Conservation (phyloP, 2,797 vertebrate species). For the Cynopterus sphinx region DNA sequence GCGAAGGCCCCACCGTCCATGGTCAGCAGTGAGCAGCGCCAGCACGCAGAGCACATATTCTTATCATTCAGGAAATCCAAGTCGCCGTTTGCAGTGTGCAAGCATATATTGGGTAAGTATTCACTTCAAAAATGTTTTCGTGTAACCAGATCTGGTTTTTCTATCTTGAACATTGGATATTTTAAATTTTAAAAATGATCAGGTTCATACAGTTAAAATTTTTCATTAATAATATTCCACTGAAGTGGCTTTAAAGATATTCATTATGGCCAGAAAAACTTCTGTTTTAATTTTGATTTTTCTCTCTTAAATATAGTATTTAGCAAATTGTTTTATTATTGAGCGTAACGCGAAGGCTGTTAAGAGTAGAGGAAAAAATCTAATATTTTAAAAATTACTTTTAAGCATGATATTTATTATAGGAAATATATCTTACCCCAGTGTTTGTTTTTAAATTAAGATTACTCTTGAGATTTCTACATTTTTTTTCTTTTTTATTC, state of each 20-base stretch:
- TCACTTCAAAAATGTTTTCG: constrained; percentile 52
- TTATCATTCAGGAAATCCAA: constrained; percentile 99
- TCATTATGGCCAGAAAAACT: background rate
- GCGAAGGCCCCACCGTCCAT: constrained; percentile 98
- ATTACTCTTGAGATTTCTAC: background rate
- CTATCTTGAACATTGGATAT: constrained; percentile 27
- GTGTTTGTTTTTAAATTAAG: constrained; percentile 43
- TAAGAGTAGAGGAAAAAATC: background rate
- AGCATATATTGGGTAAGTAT: constrained; percentile 96
- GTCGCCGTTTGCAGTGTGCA: constrained; percentile 99
- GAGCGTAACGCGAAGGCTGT: background rate
- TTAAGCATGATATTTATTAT: constrained; percentile 10
- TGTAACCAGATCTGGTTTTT: constrained; percentile 6
- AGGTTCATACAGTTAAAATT: background rate
- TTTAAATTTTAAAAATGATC: constrained; percentile 56
- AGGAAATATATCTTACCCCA: constrained; percentile 13
- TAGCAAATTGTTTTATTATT: constrained; percentile 42
- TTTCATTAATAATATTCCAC: constrained; percentile 37
- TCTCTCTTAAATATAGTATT: background rate
- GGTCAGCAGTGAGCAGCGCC: constrained; percentile 98
- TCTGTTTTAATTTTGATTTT: constrained; percentile 39
- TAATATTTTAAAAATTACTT: background rate
- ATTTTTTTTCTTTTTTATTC: constrained; percentile 32
- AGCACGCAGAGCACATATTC: constrained; percentile 98
- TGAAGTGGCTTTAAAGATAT: constrained; percentile 37